Evolutionary conservation across 2,797 vertebrate genomes (phyloP), one percentile per base, ranked within the genome.

Genomic region (Otolemur crassicaudatus): DNA sequence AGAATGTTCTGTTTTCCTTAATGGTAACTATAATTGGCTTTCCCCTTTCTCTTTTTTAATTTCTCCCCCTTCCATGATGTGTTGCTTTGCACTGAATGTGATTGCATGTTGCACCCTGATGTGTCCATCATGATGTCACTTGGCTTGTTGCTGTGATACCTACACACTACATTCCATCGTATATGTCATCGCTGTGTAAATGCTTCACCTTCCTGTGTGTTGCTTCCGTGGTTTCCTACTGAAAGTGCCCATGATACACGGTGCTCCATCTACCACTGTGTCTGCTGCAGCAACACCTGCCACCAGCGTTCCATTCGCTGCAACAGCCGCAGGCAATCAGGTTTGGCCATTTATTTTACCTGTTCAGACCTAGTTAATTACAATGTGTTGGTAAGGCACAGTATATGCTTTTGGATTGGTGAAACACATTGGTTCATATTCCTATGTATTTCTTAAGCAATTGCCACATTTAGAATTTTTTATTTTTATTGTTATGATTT

Each of bases 171-270:
- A 98, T 98, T 98, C 97, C 98, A 97, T 98, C 98, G 98, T 98
- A 97, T 99, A 99, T 99, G 98, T 99, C 99, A 99, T 99, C 99
- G 99, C 99, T 99, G 97, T 99, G 98, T 98, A 97, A 98, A 99
- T 96, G 96, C 99, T 99, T 99, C 99, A 98, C 99, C 99, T 98
- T 99, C 98, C 98, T 97, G 99, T 98, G 98, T 99, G 99, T 99
- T 99, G 99, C 99, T 99, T 99, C 99, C 99, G 98, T 99, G 99
- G 99, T 99, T 99, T 99, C 99, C 99, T 99, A 98, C 99, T 99
- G 98, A 99, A 99, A 99, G 99, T 99, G 99, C 99, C 99, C 99
- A 99, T 99, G 99, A 99, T 99, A 99, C 99, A 99, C 99, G 99
- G 99, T 99, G 99, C 99, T 99, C 99, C 99, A 99, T 99, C 99